phyloP scores from a whole-genome alignment of 2,113 vertebrate genomes.

The Microtus montanus region DNA sequence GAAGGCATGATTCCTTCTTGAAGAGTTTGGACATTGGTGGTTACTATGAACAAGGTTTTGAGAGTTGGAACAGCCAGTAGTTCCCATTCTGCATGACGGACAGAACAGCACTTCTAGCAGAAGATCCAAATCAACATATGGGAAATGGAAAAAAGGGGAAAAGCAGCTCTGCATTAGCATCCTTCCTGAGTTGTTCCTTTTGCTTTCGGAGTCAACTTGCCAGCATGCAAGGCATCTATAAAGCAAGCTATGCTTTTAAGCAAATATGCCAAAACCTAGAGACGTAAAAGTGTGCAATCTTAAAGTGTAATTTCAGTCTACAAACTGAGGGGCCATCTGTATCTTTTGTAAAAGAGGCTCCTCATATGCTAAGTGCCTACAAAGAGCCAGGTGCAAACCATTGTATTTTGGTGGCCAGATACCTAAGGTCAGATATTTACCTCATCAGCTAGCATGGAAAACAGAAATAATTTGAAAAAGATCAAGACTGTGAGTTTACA shows the following conservation, averaged over 20 bases:
- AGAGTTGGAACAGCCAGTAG: conserved; percentile 23
- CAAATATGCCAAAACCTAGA: conserved; percentile 45
- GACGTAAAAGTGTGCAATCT: conserved; percentile 6
- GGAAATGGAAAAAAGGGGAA: background rate
- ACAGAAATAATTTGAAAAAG: background rate
- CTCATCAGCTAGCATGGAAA: background rate
- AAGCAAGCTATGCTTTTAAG: conserved; percentile 42
- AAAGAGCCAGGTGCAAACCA: background rate
- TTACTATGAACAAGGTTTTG: conserved; percentile 18
- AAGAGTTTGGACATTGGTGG: background rate
- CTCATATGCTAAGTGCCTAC: background rate
- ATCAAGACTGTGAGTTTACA: background rate
- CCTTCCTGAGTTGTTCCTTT: conserved; percentile 47
- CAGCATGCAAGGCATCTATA: background rate
- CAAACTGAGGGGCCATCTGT: conserved; percentile 3
- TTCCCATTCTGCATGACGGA: background rate
- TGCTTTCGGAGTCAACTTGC: conserved; percentile 41
- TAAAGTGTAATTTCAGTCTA: conserved; percentile 49
- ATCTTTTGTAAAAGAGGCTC: background rate
- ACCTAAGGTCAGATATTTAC: background rate
- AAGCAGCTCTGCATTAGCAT: background rate
- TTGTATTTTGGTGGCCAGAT: background rate
- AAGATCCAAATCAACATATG: conserved; percentile 53
- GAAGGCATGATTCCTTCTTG: background rate
- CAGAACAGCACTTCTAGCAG: background rate